Evolutionary conservation across 2,888 invertebrate species (phyloP), one percentile per base, ranked within the genome.

Genomic region (Nomada ferruginata): DNA sequence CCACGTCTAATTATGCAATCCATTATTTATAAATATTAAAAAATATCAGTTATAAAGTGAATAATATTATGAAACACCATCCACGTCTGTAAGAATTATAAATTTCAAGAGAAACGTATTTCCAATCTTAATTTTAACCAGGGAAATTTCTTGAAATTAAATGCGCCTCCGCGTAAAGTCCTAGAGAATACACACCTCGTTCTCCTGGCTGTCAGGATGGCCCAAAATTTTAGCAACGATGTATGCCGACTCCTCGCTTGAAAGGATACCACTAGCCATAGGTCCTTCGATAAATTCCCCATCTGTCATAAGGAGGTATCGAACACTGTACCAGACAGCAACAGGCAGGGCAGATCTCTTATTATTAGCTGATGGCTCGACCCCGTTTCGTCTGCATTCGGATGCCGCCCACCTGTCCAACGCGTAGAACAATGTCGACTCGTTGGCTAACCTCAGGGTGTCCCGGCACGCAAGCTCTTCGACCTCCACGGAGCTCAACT

Each of bases 221-320:
- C 91, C 91, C 44, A 93, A 89, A 76, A 93, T 92, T 55, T 82
- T 90, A 3, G 89, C 80, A 11, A 92, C 86, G 20, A 93, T 92
- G 3, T 85, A 84, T 4, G 92, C 91, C 0, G 91, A 94, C 87
- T 96, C 96, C 50, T 94, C 94, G 80, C 94, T 94, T 57, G 94
- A 94, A 23, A 96, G 92, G 57, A 96, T 93, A 1, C 95, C 95
- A 61, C 95, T 95, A 11, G 94, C 92, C 91, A 95, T 95, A 4
- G 95, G 95, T 0, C 95, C 95, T 29, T 95, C 94, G 70, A 94
- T 92, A 90, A 97, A 95, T 83, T 96, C 96, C 68, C 95, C 95
- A 13, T 96, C 95, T 15, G 94, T 94, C 95, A 97, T 95, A 65
- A 96, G 93, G 81, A 96, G 94, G 89, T 96, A 97, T 11, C 97